Percentiles rank a stretch among this genome's conserved stretches.
These are phyloP conservation scores for Atopsyche davidsoni DNA, from an alignment of 1,140 invertebrate genomes.

Conservation along the genomic window DNA sequence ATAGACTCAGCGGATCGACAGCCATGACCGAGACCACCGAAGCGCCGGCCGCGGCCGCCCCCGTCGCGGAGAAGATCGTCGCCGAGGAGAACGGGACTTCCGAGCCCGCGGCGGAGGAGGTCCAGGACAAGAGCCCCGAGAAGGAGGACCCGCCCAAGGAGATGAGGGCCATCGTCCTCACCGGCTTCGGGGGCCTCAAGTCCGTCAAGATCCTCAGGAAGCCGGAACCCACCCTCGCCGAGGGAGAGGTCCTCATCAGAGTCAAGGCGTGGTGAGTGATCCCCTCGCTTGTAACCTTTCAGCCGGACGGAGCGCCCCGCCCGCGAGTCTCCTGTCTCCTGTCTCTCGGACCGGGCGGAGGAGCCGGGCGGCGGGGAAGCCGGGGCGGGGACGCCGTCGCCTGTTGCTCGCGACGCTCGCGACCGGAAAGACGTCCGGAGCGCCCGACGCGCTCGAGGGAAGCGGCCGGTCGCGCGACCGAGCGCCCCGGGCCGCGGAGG, in stretches of 20 bases:
- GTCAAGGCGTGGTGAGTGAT: constrained; percentile 74
- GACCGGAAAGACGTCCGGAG: constrained; percentile 17
- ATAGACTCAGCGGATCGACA: background rate
- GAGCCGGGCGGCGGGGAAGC: constrained; percentile 1
- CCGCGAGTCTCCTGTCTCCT: background rate
- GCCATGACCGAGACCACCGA: constrained; percentile 48
- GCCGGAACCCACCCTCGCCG: constrained; percentile 63
- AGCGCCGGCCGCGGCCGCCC: constrained; percentile 43
- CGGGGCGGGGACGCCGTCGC: background rate
- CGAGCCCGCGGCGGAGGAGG: constrained; percentile 46
- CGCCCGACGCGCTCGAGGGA: constrained; percentile 6
- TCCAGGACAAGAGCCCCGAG: constrained; percentile 43
- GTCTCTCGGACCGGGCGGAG: background rate
- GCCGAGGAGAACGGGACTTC: constrained; percentile 47
- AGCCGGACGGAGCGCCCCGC: background rate
- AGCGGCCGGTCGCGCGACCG: too few relatives aligned
- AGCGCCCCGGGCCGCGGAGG: background rate
- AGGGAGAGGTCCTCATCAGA: constrained; percentile 76
- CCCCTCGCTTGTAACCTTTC: background rate
- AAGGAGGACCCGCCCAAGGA: constrained; percentile 63
- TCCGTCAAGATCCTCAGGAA: constrained; percentile 75
- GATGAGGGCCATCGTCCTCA: constrained; percentile 76
- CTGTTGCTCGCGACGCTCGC: background rate
- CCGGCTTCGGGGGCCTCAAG: constrained; percentile 77
- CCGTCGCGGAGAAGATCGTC: constrained; percentile 45